Conservation (phyloP, 2,888 invertebrate species). For the Helobdella robusta region DNA sequence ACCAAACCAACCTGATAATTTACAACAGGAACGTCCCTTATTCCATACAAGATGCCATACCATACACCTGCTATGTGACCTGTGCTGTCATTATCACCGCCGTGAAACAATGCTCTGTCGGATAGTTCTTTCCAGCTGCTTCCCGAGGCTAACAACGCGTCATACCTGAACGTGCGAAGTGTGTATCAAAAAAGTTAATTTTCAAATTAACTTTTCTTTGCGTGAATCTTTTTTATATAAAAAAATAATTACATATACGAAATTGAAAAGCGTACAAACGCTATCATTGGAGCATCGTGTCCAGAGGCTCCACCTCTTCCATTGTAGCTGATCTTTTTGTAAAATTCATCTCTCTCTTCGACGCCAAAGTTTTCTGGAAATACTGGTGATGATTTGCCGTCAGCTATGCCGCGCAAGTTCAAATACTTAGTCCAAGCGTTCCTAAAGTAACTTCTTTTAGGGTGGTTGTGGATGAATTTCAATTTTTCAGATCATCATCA, state of each 20-base stretch:
- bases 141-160: slow-evolving; percentile 41
- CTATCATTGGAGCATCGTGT: slow-evolving; percentile 48
- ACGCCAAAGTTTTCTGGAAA: slow-evolving; percentile 42
- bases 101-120: slow-evolving; percentile 43
- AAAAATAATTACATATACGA: too few species aligned
- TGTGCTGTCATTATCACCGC: slow-evolving; percentile 48
- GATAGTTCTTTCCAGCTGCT: slow-evolving; percentile 44
- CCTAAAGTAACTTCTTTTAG: slow-evolving; percentile 41
- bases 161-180: slow-evolving; percentile 37
- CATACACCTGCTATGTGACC: slow-evolving; percentile 45
- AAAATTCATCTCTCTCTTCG: slow-evolving; percentile 42
- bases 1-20: slow-evolving; percentile 44
- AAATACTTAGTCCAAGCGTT: slow-evolving; percentile 42
- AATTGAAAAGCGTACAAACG: too few species aligned
- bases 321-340: slow-evolving; percentile 40
- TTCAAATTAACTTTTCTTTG: too few species aligned
- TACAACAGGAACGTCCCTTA: slow-evolving; percentile 40
- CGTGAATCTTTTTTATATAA: too few species aligned
- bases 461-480: too few species aligned
- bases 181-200: too few species aligned
- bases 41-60: slow-evolving; percentile 45
- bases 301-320: slow-evolving; percentile 49
- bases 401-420: slow-evolving; percentile 35
- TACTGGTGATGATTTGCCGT: slow-evolving; percentile 38
- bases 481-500: too few species aligned